phyloP scores from a whole-genome alignment of 2,797 vertebrate genomes.

The Echiichthys vipera region DNA sequence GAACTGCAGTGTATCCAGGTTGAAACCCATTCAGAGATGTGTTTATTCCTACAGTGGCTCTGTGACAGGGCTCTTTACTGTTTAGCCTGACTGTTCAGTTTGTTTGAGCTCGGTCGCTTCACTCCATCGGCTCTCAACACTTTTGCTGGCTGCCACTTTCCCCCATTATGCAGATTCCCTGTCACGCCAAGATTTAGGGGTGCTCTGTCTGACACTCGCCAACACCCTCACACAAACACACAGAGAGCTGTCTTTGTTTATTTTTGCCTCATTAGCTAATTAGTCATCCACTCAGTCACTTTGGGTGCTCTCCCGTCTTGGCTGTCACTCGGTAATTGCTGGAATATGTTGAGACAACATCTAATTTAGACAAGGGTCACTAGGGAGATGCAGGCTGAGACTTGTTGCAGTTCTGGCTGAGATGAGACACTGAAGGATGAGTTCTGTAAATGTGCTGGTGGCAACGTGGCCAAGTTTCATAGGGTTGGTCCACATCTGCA shows the following conservation, averaged over 20 bases:
- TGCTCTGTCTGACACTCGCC: slow-evolving; percentile 30
- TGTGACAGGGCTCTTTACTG: slow-evolving; percentile 16
- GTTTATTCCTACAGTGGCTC: slow-evolving; percentile 7
- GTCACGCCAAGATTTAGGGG: slow-evolving; percentile 45
- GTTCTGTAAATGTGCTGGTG: slow-evolving; percentile 17
- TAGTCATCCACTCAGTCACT: slow-evolving; percentile 49
- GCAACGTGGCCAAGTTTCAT: not conserved
- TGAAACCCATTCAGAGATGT: slow-evolving; percentile 1
- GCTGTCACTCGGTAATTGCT: slow-evolving; percentile 66
- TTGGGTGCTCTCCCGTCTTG: slow-evolving; percentile 22
- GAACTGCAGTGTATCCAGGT: not conserved
- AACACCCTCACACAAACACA: slow-evolving; percentile 35
- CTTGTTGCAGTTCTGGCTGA: slow-evolving; percentile 54
- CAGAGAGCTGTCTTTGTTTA: slow-evolving; percentile 54
- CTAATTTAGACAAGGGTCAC: slow-evolving; percentile 61
- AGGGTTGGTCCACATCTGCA: too few relatives aligned
- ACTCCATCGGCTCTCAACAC: slow-evolving; percentile 35
- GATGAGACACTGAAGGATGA: slow-evolving; percentile 51
- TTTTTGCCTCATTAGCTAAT: slow-evolving; percentile 65
- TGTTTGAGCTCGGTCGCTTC: slow-evolving; percentile 37
- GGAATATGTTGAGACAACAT: slow-evolving; percentile 61
- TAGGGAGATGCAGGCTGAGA: slow-evolving; percentile 41
- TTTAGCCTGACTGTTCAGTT: slow-evolving; percentile 19
- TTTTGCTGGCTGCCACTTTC: slow-evolving; percentile 42
- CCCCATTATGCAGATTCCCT: slow-evolving; percentile 54